Evolutionary conservation across 2,113 vertebrate species (phyloP), one percentile per base, ranked within the genome.

Genomic region (Ivindomyrus marchei): DNA sequence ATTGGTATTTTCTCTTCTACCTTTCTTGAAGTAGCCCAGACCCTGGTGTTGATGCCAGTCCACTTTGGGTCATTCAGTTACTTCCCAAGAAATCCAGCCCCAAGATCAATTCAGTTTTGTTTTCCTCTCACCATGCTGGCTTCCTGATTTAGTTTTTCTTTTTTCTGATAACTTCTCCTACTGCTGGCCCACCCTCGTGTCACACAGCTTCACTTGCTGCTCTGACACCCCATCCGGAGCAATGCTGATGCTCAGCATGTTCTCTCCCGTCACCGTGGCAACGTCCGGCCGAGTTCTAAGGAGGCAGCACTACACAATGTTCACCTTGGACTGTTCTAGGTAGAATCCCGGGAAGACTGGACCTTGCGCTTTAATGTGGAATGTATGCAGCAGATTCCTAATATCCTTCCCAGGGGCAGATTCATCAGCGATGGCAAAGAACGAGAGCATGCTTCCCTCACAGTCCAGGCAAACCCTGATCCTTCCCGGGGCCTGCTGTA

Each of bases 311-410:
- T 85, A 39, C 46, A 88, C 11, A n/a, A 90, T 88, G 9, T 53
- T 89, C 11, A 90, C 56, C 15, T 45, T 90, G 17, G 88, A 88
- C 46, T 70, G 80, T 47, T 90, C 90, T 56, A 90, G 46, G 21
- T 90, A 90, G 56, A 90, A 90, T 8, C 90, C 90, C 19, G 90
- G 90, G 50, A 74, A 89, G 27, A 90, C 6, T 2, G 88, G 80
- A 27, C 90, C 90, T 85, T 39, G 9, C 8, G 77, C n/a, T 90
- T 86, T 89, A 42, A 90, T 90, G n/a, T 89, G 50, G 49, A 90
- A 90, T 4, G 46, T 86, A 52, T 90, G 77, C 27, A 90, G 80
- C 56, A 70, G 24, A 19, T 24, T 84, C 87, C 42, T 11, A 8
- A 3, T n/a, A 42, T 85, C 36, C 6, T 31, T 66, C 58, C 4